phyloP scores from a whole-genome alignment of 2,797 vertebrate genomes.

The Loriculus beryllinus region DNA sequence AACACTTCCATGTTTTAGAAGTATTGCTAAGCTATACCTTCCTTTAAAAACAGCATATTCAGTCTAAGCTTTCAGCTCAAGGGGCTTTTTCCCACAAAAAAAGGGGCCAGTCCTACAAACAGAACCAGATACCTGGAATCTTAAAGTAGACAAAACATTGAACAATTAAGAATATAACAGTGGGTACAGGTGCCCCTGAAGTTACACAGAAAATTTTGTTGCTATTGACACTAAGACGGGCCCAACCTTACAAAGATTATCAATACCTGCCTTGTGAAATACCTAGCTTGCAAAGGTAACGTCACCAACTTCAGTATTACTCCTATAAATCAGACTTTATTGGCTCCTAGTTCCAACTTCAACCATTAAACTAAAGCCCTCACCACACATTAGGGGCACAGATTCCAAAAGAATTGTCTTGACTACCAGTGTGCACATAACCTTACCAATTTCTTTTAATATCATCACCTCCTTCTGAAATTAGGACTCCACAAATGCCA shows the following conservation, averaged over 20 bases:
- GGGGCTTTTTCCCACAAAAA: background rate
- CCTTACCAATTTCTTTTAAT: background rate
- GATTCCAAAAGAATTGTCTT: background rate
- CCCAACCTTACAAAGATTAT: background rate
- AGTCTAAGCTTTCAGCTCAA: background rate
- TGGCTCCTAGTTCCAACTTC: background rate
- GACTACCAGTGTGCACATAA: rapidly evolving
- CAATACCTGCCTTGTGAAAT: background rate
- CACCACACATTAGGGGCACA: background rate
- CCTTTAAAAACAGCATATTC: background rate
- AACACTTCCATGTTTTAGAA: background rate
- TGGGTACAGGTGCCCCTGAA: background rate
- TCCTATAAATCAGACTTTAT: background rate
- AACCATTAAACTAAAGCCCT: background rate
- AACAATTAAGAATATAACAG: background rate
- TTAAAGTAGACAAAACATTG: background rate
- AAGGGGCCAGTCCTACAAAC: background rate
- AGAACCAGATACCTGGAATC: background rate
- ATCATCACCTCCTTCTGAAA: background rate
- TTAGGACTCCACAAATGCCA: background rate
- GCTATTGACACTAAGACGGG: background rate
- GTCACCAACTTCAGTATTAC: background rate
- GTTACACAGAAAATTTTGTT: background rate
- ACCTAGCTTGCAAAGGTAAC: background rate
- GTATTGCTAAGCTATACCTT: background rate